phyloP scores from a whole-genome alignment of 2,888 invertebrate species.

The Parascotia fuliginaria region DNA sequence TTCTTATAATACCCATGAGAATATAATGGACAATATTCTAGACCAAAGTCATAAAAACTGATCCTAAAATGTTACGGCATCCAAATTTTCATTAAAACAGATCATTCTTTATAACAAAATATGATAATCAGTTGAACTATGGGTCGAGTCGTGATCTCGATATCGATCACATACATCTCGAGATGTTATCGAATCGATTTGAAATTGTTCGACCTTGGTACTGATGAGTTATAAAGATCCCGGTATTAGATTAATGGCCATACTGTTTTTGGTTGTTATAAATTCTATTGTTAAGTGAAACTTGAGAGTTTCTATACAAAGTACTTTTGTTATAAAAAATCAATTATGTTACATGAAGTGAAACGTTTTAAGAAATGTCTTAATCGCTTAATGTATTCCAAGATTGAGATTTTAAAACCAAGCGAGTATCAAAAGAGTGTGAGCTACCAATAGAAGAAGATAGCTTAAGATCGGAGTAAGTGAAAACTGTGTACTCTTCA shows the following conservation, averaged over 20 bases:
- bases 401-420: too few relatives aligned
- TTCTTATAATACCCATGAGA: too few relatives aligned
- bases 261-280: constrained; percentile 38
- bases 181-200: constrained; percentile 71
- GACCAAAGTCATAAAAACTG: too few relatives aligned
- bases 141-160: constrained; percentile 68
- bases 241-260: constrained; percentile 59
- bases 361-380: too few relatives aligned
- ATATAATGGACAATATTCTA: too few relatives aligned
- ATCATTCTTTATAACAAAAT: constrained; percentile 46
- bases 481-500: too few relatives aligned
- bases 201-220: constrained; percentile 65
- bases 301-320: background rate
- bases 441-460: too few relatives aligned
- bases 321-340: too few relatives aligned
- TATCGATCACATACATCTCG: constrained; percentile 56
- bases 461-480: too few relatives aligned
- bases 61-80: constrained; percentile 13
- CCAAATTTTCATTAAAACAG: constrained; percentile 42
- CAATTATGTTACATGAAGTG: too few relatives aligned
- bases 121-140: constrained; percentile 66
- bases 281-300: constrained; percentile 30
- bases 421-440: too few relatives aligned
- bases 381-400: too few relatives aligned
- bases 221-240: constrained; percentile 60